Evolutionary conservation across 2,888 invertebrate species (phyloP).

Genomic region (Cephus rjabovi): DNA sequence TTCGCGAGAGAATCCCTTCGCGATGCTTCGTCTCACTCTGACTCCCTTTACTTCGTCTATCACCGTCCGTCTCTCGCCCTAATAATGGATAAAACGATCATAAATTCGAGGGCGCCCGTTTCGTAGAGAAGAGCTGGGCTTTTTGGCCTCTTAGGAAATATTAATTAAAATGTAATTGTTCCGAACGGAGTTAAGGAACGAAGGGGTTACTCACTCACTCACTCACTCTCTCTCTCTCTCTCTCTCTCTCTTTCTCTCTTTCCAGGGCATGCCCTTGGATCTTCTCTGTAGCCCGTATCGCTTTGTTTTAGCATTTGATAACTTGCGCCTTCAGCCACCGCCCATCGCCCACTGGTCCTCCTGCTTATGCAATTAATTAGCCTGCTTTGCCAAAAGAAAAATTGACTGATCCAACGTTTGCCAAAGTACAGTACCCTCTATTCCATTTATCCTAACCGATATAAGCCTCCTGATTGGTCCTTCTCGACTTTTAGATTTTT

Average conservation of each 20-base stretch:
- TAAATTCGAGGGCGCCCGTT: conserved; percentile 60
- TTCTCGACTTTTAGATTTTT: conserved; percentile 15
- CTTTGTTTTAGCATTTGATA: conserved; percentile 60
- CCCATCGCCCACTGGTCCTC: not conserved
- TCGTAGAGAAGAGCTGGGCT: conserved; percentile 38
- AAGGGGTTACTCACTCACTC: conserved; percentile 40
- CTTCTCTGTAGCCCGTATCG: conserved; percentile 46
- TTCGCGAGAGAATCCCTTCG: conserved; percentile 58
- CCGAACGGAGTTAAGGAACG: conserved; percentile 50
- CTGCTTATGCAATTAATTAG: conserved; percentile 11
- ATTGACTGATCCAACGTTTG: no score
- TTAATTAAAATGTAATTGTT: conserved; percentile 68
- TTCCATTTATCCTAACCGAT: no score
- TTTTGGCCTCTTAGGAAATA: conserved; percentile 66
- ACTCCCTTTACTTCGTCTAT: conserved; percentile 31
- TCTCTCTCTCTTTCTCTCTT: conserved; percentile 12
- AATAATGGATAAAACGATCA: conserved; percentile 68
- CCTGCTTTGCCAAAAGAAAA: conserved; percentile 6
- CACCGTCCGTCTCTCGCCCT: conserved; percentile 41
- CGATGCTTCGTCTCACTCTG: conserved; percentile 29
- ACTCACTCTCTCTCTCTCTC: no score
- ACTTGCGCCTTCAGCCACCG: conserved; percentile 30
- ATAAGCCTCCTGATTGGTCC: not conserved
- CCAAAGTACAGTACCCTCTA: no score
- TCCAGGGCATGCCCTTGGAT: conserved; percentile 40